Evolutionary conservation across 2,888 invertebrate genomes (phyloP), one percentile per base, ranked within the genome.

Genomic region (Himalopsyche anomala): DNA sequence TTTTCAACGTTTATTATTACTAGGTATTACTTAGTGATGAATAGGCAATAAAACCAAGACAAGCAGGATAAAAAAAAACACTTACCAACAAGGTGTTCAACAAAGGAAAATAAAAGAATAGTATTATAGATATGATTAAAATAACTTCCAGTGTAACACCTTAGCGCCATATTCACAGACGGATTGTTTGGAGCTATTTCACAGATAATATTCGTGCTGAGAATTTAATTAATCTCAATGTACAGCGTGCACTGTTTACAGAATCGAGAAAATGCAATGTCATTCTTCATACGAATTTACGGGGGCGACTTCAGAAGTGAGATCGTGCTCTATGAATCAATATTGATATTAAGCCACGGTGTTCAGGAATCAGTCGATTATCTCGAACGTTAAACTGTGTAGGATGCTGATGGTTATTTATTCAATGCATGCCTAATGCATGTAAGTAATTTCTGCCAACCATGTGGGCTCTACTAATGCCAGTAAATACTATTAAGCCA

Each of bases 161-260:
- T 74, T 36, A 74, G 74, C 74, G 74, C 74, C 74, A 74, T 74
- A 74, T 74, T 74, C 36, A 74, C 74, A 74, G 38, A 5, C 38
- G 38, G 74, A 74, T 74, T 74, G 74, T 74, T 74, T 15, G 74
- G 38, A 74, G 74, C 12, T 74, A 74, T 74, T 74, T 36, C 74
- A 74, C 74, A 36, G 74, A 74, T 74, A 74, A 74, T 74, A 74
- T 74, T 74, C 74, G 74, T 74, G 74, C 74, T 74, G 74, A 74
- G 74, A 74, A 74, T 74, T 74, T 74, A 74, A 74, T 74, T 74
- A 74, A 74, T 74, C 74, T 74, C 74, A 12, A 74, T 74, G 15
- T 36, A 74, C 74, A 36, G 74, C 74, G 74, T 74, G 74, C 74
- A 74, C 74, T 74, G 74, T 38, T 74, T 36, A 74, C 74, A 74